A percentile compares a stretch with the other conserved stretches of the same genome.
These are phyloP conservation scores for Bombus breviceps DNA, from an alignment of 1,140 invertebrate species.

Conservation along the genomic window DNA sequence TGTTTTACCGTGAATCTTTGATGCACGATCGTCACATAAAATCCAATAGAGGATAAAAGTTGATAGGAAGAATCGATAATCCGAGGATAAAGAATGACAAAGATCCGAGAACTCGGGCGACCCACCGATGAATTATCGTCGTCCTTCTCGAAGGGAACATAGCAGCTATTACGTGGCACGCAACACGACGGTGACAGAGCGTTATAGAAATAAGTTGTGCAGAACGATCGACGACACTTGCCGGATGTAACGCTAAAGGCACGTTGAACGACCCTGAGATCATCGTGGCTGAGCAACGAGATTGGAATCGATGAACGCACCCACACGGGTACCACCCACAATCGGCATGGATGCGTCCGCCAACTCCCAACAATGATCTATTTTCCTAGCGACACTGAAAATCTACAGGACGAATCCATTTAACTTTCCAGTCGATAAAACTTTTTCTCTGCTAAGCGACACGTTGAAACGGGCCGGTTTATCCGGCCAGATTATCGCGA, in stretches of 20 bases:
- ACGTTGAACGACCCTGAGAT: constrained; percentile 49
- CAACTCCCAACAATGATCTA: constrained; percentile 2
- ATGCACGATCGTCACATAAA: neutral
- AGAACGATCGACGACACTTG: constrained; percentile 47
- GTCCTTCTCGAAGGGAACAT: neutral
- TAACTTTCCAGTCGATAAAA: neutral
- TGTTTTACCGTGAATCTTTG: neutral
- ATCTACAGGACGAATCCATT: neutral
- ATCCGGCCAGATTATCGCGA: neutral
- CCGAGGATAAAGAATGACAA: neutral
- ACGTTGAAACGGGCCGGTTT: neutral
- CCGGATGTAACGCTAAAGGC: constrained; percentile 50
- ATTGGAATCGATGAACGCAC: constrained; percentile 59
- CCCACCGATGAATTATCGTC: neutral
- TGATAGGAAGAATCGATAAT: neutral
- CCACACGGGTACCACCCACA: constrained; percentile 51
- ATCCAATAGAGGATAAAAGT: neutral
- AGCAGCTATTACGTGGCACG: neutral
- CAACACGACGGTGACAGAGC: neutral
- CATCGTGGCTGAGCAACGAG: constrained; percentile 62
- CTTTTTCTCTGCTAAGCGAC: neutral
- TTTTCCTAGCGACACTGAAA: too few relatives aligned
- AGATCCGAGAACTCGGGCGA: neutral
- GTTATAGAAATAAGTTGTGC: constrained; percentile 33
- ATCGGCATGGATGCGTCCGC: constrained; percentile 33